A percentile compares a stretch with the other conserved stretches of the same genome.
phyloP scores from a whole-genome alignment of 37 sponge, comb jelly and placozoan genomes.

The Hexactinellida sp. region DNA sequence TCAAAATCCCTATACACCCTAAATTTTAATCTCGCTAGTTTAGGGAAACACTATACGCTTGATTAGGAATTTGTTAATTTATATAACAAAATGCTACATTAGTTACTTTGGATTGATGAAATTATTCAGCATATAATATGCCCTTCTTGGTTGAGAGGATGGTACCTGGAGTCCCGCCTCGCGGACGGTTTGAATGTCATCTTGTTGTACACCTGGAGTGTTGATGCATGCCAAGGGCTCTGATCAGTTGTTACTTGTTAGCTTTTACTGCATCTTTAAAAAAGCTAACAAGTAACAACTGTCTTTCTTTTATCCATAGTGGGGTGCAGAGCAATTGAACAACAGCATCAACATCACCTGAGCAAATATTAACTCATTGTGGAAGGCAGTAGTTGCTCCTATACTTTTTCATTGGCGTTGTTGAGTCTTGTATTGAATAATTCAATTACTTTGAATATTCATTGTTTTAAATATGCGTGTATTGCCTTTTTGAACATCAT shows the following conservation, averaged over 20 bases:
- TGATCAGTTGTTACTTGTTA: not conserved
- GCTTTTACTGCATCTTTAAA: not conserved
- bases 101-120: not conserved
- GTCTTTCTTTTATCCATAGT: constrained; percentile 14
- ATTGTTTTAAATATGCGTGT: not conserved
- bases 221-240: constrained; percentile 21
- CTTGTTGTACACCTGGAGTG: constrained; percentile 29
- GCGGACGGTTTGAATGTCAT: constrained; percentile 37
- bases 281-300: too few relatives aligned
- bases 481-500: constrained; percentile 17
- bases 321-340: constrained; percentile 18
- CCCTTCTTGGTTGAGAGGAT: not conserved
- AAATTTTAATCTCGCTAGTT: too few relatives aligned
- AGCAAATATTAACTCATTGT: constrained; percentile 8
- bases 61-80: too few relatives aligned
- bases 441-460: not conserved
- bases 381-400: not conserved
- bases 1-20: too few relatives aligned
- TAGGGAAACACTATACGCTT: too few relatives aligned
- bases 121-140: not conserved
- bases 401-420: not conserved
- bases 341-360: constrained; percentile 33
- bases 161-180: constrained; percentile 46
- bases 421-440: not conserved
- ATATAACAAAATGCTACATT: too few relatives aligned